Evolutionary conservation across 2,888 invertebrate species (phyloP), one percentile per base, ranked within the genome.

Genomic region (Epinotia bilunana): DNA sequence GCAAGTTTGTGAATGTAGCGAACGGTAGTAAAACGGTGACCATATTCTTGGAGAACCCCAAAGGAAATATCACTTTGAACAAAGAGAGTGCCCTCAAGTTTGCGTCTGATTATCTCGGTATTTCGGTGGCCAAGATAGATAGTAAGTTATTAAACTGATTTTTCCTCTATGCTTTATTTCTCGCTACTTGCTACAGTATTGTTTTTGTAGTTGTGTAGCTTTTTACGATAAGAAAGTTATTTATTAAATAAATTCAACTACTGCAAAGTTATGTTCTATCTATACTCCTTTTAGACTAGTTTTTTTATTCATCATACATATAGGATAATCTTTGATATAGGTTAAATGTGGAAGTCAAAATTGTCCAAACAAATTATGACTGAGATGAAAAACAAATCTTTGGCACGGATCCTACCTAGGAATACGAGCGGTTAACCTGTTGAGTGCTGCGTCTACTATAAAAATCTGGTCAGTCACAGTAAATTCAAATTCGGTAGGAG

Each of bases 21-120:
- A 94, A 93, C 81, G 92, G 93, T 9, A 92, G 91, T 7, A 92
- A 91, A 78, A 89, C 91, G 28, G 94, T 92, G 9, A 96, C 96
- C 0, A 79, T 97, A 39, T 91, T 97, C 75, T 83, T 96, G 77
- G 97, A 97, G 89, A 97, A 97, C 90, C 97, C 97, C 1, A 80
- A 88, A 64, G 96, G 95, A 4, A 88, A 84, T 71, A 57, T 74
- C 58, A 90, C 90, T 39, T 76, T 92, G 16, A 84, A 81, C 73
- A 84, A 86, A 69, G 87, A 90, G 46, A 78, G 83, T 55, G 91
- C 88, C n/a, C 76, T 86, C 11, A 82, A 86, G 63, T 90, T 91
- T 77, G 83, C 89, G 16, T 83, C 88, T 0, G 82, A 88, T 68
- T 88, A 88, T 80, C 86, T 89, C 73, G 91, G 87, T 55, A 80